These are phyloP conservation scores for Irena cyanogastra DNA, from an alignment of 2,113 vertebrate species.

Conservation along the genomic window DNA sequence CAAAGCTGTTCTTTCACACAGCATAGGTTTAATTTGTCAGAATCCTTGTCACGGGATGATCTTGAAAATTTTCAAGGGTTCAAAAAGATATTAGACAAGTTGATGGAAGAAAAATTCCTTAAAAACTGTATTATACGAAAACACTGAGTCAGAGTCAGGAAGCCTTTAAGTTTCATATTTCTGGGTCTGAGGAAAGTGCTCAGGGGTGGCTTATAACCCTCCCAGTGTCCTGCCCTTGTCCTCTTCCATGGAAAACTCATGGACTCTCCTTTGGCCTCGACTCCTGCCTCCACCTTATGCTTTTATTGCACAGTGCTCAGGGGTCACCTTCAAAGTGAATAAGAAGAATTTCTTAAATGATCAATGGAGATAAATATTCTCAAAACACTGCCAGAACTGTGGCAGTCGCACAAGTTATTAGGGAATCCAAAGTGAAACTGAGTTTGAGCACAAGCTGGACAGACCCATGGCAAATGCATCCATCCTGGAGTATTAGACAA, in stretches of 20 bases:
- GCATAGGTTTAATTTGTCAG: not conserved
- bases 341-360: not conserved
- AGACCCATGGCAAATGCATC: not conserved
- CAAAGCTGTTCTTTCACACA: not conserved
- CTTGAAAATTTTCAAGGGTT: not conserved
- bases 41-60: accelerated
- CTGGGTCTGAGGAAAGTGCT: not conserved
- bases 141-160: not conserved
- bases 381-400: not conserved
- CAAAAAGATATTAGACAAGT: not conserved
- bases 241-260: not conserved
- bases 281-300: not conserved
- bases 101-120: not conserved
- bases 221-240: not conserved
- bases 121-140: not conserved
- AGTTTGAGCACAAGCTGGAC: not conserved
- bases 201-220: not conserved
- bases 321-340: not conserved
- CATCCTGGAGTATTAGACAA: not conserved
- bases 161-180: not conserved
- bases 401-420: not conserved
- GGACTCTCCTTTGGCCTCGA: not conserved
- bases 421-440: not conserved
- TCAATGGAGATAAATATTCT: not conserved
- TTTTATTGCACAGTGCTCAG: not conserved